Evolutionary conservation across 2,888 invertebrate species (phyloP), one percentile per base, ranked within the genome.

Genomic region (Elmis aenea): DNA sequence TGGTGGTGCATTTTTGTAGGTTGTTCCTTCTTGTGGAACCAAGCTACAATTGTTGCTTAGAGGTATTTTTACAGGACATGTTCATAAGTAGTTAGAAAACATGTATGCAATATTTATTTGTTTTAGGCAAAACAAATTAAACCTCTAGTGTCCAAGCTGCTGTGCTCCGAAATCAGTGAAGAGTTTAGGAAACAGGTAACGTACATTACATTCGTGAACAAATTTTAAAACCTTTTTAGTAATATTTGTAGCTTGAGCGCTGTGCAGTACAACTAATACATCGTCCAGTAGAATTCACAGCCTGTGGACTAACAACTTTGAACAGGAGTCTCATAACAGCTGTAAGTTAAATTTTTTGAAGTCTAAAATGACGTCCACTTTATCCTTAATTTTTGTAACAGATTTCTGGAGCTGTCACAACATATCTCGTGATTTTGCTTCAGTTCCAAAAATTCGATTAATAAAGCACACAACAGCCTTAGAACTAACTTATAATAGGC

Each of bases 371-470:
- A n/a, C 14, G 2, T n/a, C 13, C 8, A 3, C 9, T 10, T 12
- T 26, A 13, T 5, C 2, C 9, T 8, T 18, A 16, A 9, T 1
- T 20, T 29, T 14, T 13, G 5, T 18, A 18, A 18, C 18, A 29
- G 29, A 12, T 29, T 2, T 6, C 18, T 3, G 29, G 29, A 8
- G 29, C 21, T 11, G 18, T 29, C 3, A 29, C 29, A 2, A 29
- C 29, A 12, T 29, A 29, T 18, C 13, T 29, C 9, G 29, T 29
- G 11, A 29, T 29, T 11, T 18, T 29, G 10, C 8, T 29, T 5
- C 29, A 29, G 13, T 29, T 29, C 18, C 18, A 18, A 8, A 18
- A 18, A 18, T 18, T 18, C 8, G 18, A 8, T 18, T 18, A 18
- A 18, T 5, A n/a, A n/a, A n/a, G n/a, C n/a, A n/a, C n/a, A n/a